Percentiles rank a stretch among this genome's conserved stretches.
Evolutionary conservation across 1,140 invertebrate species (phyloP).

Genomic region (Philopotamus ludificatus): DNA sequence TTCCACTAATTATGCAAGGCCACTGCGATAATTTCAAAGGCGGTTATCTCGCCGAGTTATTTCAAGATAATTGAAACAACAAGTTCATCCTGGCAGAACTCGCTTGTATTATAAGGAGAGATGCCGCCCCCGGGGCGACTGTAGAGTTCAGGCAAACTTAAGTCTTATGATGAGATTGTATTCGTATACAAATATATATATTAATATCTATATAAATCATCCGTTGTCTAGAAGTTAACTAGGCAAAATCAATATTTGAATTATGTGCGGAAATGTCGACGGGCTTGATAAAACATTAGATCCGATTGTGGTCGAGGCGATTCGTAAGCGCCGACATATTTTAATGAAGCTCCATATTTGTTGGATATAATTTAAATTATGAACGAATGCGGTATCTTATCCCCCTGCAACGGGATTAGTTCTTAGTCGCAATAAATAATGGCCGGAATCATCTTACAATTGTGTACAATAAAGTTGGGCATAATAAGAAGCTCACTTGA

Average conservation of each 20-base stretch:
- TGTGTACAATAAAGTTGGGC: too few relatives aligned
- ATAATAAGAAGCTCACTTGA: neutral
- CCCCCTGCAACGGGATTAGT: too few relatives aligned
- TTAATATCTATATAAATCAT: too few relatives aligned
- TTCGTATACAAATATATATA: conserved; percentile 5
- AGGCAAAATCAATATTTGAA: neutral
- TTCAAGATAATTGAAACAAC: conserved; percentile 38
- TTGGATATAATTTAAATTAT: too few relatives aligned
- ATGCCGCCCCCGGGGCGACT: conserved; percentile 1
- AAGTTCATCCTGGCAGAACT: conserved; percentile 29
- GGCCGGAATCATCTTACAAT: too few relatives aligned
- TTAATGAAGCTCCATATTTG: too few relatives aligned
- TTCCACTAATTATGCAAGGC: too few relatives aligned
- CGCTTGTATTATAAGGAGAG: neutral
- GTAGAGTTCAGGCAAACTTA: neutral
- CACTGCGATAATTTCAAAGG: neutral
- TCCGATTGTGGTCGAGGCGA: too few relatives aligned
- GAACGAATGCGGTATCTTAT: too few relatives aligned
- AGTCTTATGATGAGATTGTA: conserved; percentile 17
- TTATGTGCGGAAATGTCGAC: neutral
- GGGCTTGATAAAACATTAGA: neutral
- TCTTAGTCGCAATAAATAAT: too few relatives aligned
- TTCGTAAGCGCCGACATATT: too few relatives aligned
- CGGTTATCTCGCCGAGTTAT: conserved; percentile 12
- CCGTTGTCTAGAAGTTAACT: neutral